phyloP scores from a whole-genome alignment of 2,113 vertebrate genomes.

The Ascaphus truei region DNA sequence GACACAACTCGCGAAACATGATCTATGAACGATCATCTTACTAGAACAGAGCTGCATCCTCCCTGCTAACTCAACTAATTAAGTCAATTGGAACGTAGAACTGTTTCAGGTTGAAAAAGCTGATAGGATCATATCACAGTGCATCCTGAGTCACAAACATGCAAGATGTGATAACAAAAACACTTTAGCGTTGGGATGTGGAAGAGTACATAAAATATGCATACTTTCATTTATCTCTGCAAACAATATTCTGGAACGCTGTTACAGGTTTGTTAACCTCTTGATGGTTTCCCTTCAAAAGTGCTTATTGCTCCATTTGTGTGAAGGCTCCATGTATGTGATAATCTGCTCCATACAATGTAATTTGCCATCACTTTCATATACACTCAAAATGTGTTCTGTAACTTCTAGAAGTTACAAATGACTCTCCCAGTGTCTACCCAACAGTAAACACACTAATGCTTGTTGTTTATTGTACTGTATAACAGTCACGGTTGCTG shows the following conservation, averaged over 20 bases:
- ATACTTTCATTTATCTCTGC: neutral
- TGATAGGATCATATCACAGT: neutral
- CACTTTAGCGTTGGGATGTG: conserved; percentile 10
- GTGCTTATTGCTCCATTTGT: too few relatives aligned
- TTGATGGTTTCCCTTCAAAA: too few relatives aligned
- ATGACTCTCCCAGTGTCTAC: too few relatives aligned
- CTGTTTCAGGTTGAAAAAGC: conserved; percentile 18
- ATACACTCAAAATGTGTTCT: too few relatives aligned
- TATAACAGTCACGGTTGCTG: too few relatives aligned
- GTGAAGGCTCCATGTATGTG: too few relatives aligned
- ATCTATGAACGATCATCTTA: conserved; percentile 25
- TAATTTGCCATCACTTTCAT: too few relatives aligned
- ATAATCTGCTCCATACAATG: too few relatives aligned
- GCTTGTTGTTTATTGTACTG: too few relatives aligned
- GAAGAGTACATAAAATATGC: neutral
- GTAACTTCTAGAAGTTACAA: too few relatives aligned
- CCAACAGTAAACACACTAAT: too few relatives aligned
- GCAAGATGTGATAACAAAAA: conserved; percentile 22
- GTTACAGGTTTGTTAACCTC: neutral
- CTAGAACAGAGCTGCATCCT: neutral
- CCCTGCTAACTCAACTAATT: conserved; percentile 31
- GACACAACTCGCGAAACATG: neutral
- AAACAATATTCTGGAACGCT: neutral
- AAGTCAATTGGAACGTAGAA: conserved; percentile 35
- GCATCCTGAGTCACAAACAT: conserved; percentile 2